phyloP scores from a whole-genome alignment of 1,140 invertebrate species.

The Odontomachus brunneus region DNA sequence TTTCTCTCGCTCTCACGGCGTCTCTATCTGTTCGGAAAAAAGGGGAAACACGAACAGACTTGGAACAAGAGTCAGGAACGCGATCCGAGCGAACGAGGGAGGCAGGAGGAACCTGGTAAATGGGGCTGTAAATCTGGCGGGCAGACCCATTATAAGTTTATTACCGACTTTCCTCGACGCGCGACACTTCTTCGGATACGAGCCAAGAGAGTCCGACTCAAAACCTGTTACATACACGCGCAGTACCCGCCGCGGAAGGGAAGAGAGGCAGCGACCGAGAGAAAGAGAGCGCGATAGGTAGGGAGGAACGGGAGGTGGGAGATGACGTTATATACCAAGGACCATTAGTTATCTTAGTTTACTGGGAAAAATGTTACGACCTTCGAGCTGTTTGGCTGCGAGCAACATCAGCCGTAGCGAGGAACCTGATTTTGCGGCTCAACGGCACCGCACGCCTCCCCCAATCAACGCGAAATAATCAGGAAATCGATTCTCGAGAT shows the following conservation, averaged over 20 bases:
- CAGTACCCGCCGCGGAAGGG: constrained; percentile 3
- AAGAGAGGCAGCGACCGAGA: background rate
- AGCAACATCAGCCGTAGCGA: background rate
- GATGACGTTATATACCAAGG: constrained; percentile 8
- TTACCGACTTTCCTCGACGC: constrained; percentile 74
- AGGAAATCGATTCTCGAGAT: too few relatives aligned
- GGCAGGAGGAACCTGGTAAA: constrained; percentile 66
- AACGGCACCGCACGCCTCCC: too few relatives aligned
- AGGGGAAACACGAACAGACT: constrained; percentile 39
- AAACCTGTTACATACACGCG: constrained; percentile 67
- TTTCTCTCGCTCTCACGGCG: constrained; percentile 20
- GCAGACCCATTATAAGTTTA: constrained; percentile 79
- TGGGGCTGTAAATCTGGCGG: constrained; percentile 75
- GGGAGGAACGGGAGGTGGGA: background rate
- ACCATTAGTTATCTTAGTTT: constrained; percentile 66
- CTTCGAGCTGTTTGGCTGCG: constrained; percentile 16
- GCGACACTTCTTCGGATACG: constrained; percentile 69
- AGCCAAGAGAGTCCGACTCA: constrained; percentile 59
- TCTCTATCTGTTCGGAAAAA: constrained; percentile 24
- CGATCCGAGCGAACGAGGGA: constrained; percentile 37
- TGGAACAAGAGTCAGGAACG: constrained; percentile 56
- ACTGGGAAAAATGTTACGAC: constrained; percentile 53
- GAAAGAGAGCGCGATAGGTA: background rate
- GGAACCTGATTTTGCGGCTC: background rate
- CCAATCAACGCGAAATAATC: too few relatives aligned